Evolutionary conservation across 2,113 vertebrate genomes (phyloP).

Genomic region (Limanda limanda): DNA sequence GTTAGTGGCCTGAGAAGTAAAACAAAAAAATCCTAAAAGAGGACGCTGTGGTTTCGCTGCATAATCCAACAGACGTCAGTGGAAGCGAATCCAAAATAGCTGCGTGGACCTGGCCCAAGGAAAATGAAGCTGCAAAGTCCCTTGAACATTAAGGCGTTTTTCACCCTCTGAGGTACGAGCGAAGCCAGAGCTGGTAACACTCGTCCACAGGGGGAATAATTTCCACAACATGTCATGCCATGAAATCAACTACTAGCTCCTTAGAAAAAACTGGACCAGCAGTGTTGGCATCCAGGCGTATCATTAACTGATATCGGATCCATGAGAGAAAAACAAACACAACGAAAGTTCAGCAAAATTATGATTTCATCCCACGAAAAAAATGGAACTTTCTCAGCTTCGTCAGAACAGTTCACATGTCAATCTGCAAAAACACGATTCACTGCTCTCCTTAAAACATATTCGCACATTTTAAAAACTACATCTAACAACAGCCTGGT

Average conservation of each 20-base stretch:
- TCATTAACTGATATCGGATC: constrained; percentile 17
- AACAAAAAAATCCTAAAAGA: constrained; percentile 75
- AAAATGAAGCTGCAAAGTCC: constrained; percentile 65
- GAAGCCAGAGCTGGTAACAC: constrained; percentile 47
- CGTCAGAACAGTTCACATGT: background rate
- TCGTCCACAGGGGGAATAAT: constrained; percentile 33
- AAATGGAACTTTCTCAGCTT: background rate
- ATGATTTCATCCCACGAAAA: background rate
- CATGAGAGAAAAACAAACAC: background rate
- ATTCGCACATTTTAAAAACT: background rate
- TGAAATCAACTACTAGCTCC: constrained; percentile 18
- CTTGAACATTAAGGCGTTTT: constrained; percentile 60
- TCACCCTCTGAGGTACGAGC: constrained; percentile 40
- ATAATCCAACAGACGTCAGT: constrained; percentile 72
- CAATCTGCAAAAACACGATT: too few species aligned
- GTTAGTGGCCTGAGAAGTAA: constrained; percentile 72
- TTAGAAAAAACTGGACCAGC: background rate
- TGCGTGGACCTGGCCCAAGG: constrained; percentile 65
- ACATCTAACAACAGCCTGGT: too few species aligned
- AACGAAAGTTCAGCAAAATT: background rate
- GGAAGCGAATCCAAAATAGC: constrained; percentile 65
- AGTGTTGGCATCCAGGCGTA: background rate
- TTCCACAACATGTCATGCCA: constrained; percentile 42
- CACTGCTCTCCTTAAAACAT: background rate
- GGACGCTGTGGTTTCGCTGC: constrained; percentile 73